phyloP scores from a whole-genome alignment of 2,888 invertebrate species.

The Ypsolopha sequella region DNA sequence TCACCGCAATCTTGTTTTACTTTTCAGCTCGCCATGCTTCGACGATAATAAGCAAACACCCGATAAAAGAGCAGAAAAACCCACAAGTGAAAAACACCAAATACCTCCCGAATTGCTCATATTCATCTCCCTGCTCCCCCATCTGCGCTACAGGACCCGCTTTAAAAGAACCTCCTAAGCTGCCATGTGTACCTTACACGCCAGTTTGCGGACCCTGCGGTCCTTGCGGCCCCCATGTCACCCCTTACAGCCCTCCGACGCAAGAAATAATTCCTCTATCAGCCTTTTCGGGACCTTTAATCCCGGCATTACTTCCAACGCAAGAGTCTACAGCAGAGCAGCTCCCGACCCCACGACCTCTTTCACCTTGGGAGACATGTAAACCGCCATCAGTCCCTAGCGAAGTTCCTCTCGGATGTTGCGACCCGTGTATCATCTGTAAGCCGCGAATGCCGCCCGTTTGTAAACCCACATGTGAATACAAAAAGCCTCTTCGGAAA shows the following conservation, averaged over 20 bases:
- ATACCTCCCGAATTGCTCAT: too few relatives aligned
- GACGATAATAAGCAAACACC: too few relatives aligned
- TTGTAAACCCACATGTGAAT: slow-evolving; percentile 7
- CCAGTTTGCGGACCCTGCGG: slow-evolving; percentile 20
- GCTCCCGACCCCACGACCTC: slow-evolving; percentile 14
- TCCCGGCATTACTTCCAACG: slow-evolving; percentile 18
- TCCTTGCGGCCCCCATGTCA: slow-evolving; percentile 18
- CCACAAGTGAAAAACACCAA: too few relatives aligned
- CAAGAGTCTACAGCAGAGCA: too few relatives aligned
- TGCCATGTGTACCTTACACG: slow-evolving; percentile 22
- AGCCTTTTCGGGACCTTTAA: slow-evolving; percentile 24
- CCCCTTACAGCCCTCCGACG: slow-evolving; percentile 24
- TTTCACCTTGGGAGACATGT: neutral
- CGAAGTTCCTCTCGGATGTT: neutral
- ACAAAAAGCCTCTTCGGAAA: too few relatives aligned
- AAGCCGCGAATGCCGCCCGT: slow-evolving; percentile 13
- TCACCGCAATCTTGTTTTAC: too few relatives aligned
- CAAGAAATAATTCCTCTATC: slow-evolving; percentile 10
- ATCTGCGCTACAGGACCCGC: too few relatives aligned
- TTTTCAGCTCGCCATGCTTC: too few relatives aligned
- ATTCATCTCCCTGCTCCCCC: too few relatives aligned
- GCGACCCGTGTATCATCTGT: slow-evolving; percentile 15
- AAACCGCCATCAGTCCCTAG: neutral
- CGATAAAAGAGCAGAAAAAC: too few relatives aligned
- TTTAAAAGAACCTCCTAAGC: slow-evolving; percentile 10